Percentiles rank a stretch among this genome's conserved stretches.
phyloP scores from a whole-genome alignment of 2,888 invertebrate species.

The Spodoptera exigua region DNA sequence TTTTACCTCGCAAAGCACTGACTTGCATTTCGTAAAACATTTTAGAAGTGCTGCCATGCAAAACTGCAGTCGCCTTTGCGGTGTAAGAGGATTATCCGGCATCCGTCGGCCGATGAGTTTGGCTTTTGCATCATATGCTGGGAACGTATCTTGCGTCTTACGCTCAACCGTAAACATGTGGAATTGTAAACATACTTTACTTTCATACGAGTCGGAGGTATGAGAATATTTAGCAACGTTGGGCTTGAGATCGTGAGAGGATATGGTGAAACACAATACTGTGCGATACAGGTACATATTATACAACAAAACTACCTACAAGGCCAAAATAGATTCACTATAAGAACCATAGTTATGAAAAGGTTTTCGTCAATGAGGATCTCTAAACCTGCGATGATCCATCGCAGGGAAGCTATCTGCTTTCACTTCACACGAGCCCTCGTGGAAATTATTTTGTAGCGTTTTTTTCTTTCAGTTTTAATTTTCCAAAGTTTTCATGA shows the following conservation, averaged over 20 bases:
- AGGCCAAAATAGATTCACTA: too few species aligned
- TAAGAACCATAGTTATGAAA: too few species aligned
- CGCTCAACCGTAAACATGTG: background rate
- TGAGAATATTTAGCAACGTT: too few species aligned
- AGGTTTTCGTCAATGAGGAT: constrained; percentile 36
- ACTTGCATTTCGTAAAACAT: background rate
- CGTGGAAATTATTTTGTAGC: constrained; percentile 45
- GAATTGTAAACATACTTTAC: background rate
- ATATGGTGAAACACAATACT: too few species aligned
- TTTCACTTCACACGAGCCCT: constrained; percentile 50
- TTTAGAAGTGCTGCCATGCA: background rate
- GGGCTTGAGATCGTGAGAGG: too few species aligned
- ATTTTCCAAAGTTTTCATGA: constrained; percentile 48
- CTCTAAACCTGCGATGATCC: constrained; percentile 56
- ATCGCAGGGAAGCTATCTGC: constrained; percentile 53
- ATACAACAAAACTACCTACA: too few species aligned
- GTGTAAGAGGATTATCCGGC: constrained; percentile 9
- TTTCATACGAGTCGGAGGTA: too few species aligned
- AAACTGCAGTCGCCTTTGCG: constrained; percentile 2
- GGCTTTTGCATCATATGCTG: background rate
- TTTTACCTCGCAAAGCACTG: too few species aligned
- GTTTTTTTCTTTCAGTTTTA: constrained; percentile 33
- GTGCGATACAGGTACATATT: too few species aligned
- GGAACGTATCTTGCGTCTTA: background rate
- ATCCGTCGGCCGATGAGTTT: constrained; percentile 1